Evolutionary conservation across 1,140 invertebrate species (phyloP), one percentile per base, ranked within the genome.

Genomic region (Drosophila trapezifrons): DNA sequence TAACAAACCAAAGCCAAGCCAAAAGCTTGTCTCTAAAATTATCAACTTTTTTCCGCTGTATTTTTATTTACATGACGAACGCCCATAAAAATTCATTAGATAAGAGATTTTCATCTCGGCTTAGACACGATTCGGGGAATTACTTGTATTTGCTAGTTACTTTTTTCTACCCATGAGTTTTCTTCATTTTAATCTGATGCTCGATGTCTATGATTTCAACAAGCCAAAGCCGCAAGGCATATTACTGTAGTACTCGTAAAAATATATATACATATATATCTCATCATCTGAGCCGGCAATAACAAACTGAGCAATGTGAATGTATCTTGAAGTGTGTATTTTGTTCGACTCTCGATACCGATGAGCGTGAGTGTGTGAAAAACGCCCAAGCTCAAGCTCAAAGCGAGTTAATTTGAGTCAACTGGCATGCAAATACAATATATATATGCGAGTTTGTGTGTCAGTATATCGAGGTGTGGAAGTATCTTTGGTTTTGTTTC

Each of bases 261-360:
- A n/a, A n/a, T 17, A 12, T 58, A 58, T 15, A n/a, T 32, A 32
- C 52, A 45, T 38, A 27, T 55, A 69, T 60, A 29, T 52, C 32
- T 20, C 51, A 40, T 52, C 55, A 52, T 32, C 29, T 17, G 20
- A 56, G 64, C 76, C 59, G 59, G 76, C 59, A 54, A 58, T 67
- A 64, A 64, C 46, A 75, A 62, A 52, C 69, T 25, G 38, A 67
- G 49, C 18, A 55, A 57, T 84, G 77, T 80, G 77, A 85, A 84
- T 85, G 76, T 85, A 84, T 84, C 80, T 80, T 84, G 8, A 60
- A 85, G 80, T 85, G 66, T 80, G 80, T 52, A 46, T 47, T 69
- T 64, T 65, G 47, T 69, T 43, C 38, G 70, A 27, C 76, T 70
- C 38, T 55, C 49, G 67, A 57, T 37, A 10, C 46, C 60, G 29